Percentiles rank a stretch among this genome's conserved stretches.
These are phyloP conservation scores for Adineta ricciae DNA, from an alignment of 2,888 invertebrate genomes.

Conservation along the genomic window DNA sequence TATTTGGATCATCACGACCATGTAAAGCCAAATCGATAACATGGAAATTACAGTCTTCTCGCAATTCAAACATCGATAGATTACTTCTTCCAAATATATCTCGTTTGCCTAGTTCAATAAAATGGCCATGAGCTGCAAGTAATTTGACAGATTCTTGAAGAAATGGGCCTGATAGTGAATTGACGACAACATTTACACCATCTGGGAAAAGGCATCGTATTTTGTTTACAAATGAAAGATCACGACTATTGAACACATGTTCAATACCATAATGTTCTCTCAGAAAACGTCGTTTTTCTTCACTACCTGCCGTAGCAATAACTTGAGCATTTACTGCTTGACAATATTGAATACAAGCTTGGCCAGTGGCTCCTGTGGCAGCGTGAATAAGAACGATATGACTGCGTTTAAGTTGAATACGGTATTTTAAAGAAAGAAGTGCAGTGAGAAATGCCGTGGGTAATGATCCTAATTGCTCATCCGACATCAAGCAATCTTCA, in stretches of 20 bases:
- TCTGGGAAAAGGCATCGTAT: not conserved
- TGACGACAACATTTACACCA: constrained; percentile 25
- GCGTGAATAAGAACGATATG: constrained; percentile 43
- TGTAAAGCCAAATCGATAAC: not conserved
- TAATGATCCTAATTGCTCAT: not conserved
- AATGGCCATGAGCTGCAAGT: not conserved
- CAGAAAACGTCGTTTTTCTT: constrained; percentile 16
- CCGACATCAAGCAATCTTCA: no score
- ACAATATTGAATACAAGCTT: constrained; percentile 34
- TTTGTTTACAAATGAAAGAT: not conserved
- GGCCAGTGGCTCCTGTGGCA: constrained; percentile 43
- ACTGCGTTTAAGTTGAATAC: constrained; percentile 35
- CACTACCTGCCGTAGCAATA: constrained; percentile 18
- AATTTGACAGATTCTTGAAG: not conserved
- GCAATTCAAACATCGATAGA: not conserved
- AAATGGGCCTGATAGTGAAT: not conserved
- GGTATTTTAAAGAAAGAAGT: not conserved
- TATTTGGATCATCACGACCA: not conserved
- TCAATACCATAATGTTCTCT: not conserved
- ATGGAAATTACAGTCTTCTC: not conserved
- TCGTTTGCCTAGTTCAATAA: constrained; percentile 14
- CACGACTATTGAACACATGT: not conserved
- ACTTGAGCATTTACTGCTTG: not conserved
- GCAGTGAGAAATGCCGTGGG: constrained; percentile 19
- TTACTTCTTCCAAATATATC: not conserved